Base-by-base conservation (phyloP, 1,140 invertebrate species). In the Drosophila erecta region DNA sequence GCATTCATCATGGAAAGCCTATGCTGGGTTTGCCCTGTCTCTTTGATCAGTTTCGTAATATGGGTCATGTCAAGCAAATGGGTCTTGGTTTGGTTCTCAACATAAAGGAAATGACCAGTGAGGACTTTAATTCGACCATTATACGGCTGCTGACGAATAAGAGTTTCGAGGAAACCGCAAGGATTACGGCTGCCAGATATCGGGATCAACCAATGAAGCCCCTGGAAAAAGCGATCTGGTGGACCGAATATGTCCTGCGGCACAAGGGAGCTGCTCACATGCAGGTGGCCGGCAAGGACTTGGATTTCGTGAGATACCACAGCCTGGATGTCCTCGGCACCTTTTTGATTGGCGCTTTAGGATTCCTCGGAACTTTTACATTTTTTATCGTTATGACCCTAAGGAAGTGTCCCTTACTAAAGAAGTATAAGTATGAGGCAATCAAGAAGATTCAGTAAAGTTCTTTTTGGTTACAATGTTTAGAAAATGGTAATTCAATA, bases 201-300 rank as follows among this genome's bases (percentile, higher is more conserved):
- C 90, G 85, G 41, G 94, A 95, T 81, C 91, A 93, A 24, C 94
- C 94, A 0, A 78, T 93, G 69, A 80, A 90, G 6, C 92, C 94
- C 0, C 54, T 94, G 50, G 94, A 95, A 14, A 94, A 92, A 1
- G 94, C 94, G 4, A 91, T 94, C 24, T 95, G 93, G 90, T 95
- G 95, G 95, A 93, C 94, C 0, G 94, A 95, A 71, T 95, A 95
- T 61, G 92, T 94, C 70, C 83, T 60, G 60, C 81, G 84, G 2
- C 76, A 91, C 55, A 79, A 85, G 6, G 81, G 85, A 15, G 93
- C 93, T 0, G 65, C 86, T 5, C 91, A 93, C 62, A 89, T 94
- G 57, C 87, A 92, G 0, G 90, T 93, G 3, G 78, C 92, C 10
- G 87, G 90, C 5, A 53, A 64, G 41, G 57, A 87, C 5, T 15